phyloP scores from a whole-genome alignment of 2,888 invertebrate species.

The Aphidoletes aphidimyza region DNA sequence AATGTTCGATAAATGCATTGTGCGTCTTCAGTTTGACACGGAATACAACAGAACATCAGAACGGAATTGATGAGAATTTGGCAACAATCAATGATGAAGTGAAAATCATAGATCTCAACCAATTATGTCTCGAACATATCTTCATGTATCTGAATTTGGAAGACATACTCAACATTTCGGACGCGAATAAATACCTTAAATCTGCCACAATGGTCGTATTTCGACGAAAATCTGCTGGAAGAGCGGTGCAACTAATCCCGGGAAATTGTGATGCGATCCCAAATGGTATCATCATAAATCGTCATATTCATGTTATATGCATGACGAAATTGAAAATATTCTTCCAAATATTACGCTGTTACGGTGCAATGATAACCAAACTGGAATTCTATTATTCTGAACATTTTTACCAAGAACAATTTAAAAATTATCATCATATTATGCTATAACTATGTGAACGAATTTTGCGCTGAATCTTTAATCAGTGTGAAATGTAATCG shows the following conservation, averaged over 20 bases:
- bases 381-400: constrained; percentile 1
- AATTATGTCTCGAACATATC: constrained; percentile 30
- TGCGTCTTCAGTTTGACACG: background rate
- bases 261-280: too few species aligned
- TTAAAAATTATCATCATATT: constrained; percentile 25
- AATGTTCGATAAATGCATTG: background rate
- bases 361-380: constrained; percentile 29
- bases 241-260: too few species aligned
- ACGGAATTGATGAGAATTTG: background rate
- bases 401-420: constrained; percentile 19
- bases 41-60: constrained; percentile 13
- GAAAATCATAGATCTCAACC: constrained; percentile 21
- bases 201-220: too few species aligned
- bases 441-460: constrained; percentile 21
- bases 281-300: too few species aligned
- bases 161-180: constrained; percentile 5
- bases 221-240: too few species aligned
- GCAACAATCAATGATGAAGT: constrained; percentile 36
- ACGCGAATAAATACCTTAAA: background rate
- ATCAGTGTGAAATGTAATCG: constrained; percentile 17
- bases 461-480: constrained; percentile 21
- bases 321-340: background rate
- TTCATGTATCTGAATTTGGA: constrained; percentile 23
- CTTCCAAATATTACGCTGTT: constrained; percentile 29
- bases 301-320: too few species aligned